A percentile compares a stretch with the other conserved stretches of the same genome.
These are phyloP conservation scores for Euspilapteryx auroguttella DNA, from an alignment of 2,888 invertebrate genomes.

Conservation along the genomic window DNA sequence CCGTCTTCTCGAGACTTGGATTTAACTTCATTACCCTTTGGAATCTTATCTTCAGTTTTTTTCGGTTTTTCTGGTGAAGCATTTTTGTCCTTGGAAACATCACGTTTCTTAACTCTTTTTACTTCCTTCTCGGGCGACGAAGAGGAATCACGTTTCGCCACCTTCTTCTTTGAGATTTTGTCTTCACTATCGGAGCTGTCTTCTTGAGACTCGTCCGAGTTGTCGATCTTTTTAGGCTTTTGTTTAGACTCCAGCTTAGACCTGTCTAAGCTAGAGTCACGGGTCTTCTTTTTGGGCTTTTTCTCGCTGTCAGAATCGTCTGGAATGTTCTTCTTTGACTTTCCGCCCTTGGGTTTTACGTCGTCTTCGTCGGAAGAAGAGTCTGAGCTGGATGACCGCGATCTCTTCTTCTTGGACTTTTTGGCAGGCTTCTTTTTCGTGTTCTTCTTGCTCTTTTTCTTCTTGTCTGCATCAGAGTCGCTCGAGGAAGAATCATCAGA, in stretches of 20 bases:
- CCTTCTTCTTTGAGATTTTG: slow-evolving; percentile 56
- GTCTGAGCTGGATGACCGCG: slow-evolving; percentile 50
- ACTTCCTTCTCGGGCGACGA: slow-evolving; percentile 45
- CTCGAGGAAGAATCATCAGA: slow-evolving; percentile 53
- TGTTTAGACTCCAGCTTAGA: slow-evolving; percentile 28
- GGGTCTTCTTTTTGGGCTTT: slow-evolving; percentile 38
- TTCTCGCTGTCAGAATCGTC: slow-evolving; percentile 47
- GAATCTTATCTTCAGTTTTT: slow-evolving; percentile 37
- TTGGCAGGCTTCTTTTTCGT: slow-evolving; percentile 47
- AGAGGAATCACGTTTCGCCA: slow-evolving; percentile 38
- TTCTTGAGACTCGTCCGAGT: slow-evolving; percentile 42
- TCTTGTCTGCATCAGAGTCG: slow-evolving; percentile 50
- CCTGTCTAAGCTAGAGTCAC: slow-evolving; percentile 30
- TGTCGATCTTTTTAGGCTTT: slow-evolving; percentile 32
- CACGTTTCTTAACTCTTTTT: slow-evolving; percentile 34
- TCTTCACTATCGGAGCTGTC: slow-evolving; percentile 53
- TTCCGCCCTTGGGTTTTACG: slow-evolving; percentile 44
- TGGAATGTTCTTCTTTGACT: slow-evolving; percentile 36
- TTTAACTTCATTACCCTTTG: slow-evolving; percentile 51
- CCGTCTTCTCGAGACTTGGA: slow-evolving; percentile 61
- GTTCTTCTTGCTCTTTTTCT: slow-evolving; percentile 51
- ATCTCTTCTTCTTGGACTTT: slow-evolving; percentile 44
- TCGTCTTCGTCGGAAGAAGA: slow-evolving; percentile 48
- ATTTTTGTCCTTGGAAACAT: slow-evolving; percentile 30
- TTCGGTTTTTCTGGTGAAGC: slow-evolving; percentile 20